phyloP scores from a whole-genome alignment of 2,113 vertebrate species.

The Galeopterus variegatus region DNA sequence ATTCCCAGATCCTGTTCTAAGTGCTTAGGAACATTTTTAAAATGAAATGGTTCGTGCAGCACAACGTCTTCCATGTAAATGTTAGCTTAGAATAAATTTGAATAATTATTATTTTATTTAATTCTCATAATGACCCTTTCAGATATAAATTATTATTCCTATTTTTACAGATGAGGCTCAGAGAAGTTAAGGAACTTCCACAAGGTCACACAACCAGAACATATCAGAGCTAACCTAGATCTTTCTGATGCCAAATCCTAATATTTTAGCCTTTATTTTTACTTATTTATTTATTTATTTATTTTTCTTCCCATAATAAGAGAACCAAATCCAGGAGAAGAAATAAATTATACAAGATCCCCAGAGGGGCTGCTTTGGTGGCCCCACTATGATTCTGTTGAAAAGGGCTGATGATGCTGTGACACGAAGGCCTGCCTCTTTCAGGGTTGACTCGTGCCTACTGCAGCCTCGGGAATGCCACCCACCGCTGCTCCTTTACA shows the following conservation, averaged over 20 bases:
- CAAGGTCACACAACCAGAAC: not conserved
- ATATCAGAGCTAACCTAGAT: not conserved
- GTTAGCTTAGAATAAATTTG: not conserved
- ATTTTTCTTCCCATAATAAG: not conserved
- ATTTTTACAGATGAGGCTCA: not conserved
- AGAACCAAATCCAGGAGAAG: not conserved
- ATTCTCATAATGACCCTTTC: not conserved
- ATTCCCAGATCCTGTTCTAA: not conserved
- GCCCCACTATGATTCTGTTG: not conserved
- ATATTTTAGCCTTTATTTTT: not conserved
- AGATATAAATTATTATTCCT: slow-evolving; percentile 43
- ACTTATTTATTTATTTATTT: not conserved
- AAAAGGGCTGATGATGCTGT: not conserved
- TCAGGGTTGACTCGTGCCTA: not conserved
- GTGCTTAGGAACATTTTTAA: not conserved
- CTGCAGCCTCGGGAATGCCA: not conserved
- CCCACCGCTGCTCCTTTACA: not conserved
- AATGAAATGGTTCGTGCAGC: not conserved
- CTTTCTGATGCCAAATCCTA: not conserved
- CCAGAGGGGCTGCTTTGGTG: not conserved
- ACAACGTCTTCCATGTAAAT: not conserved
- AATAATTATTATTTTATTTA: slow-evolving; percentile 7
- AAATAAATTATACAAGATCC: not conserved
- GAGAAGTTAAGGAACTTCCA: not conserved
- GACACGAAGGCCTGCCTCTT: not conserved